Conservation (phyloP, 2,888 invertebrate species). For the Chymomyza procnemis region DNA sequence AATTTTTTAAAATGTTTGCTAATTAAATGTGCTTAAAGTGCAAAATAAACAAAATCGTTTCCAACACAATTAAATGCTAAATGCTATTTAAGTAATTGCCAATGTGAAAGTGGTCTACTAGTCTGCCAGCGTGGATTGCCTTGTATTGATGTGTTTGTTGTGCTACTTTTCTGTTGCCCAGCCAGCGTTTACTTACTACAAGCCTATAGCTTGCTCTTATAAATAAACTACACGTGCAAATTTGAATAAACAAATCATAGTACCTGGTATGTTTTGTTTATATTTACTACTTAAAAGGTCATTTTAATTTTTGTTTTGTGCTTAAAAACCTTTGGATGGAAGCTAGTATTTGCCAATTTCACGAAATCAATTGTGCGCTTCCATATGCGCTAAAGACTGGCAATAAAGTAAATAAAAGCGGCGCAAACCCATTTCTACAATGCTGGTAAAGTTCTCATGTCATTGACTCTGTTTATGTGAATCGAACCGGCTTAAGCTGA, state of each 20-base stretch:
- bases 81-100: background rate
- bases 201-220: background rate
- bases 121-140: background rate
- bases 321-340: background rate
- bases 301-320: background rate
- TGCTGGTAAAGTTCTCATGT: background rate
- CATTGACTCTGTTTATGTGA: too few species aligned
- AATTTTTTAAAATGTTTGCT: background rate
- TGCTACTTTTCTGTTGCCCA: background rate
- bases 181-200: background rate
- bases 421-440: background rate
- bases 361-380: constrained; percentile 42
- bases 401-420: background rate
- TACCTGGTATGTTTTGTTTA: background rate
- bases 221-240: background rate
- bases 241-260: background rate
- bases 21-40: background rate
- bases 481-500: background rate
- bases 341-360: constrained; percentile 58
- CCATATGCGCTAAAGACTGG: constrained; percentile 2
- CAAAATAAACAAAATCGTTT: background rate
- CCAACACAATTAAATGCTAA: background rate
- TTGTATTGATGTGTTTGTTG: background rate
- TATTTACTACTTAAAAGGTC: background rate
- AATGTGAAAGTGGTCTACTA: background rate